These are phyloP conservation scores for Clarias platycephalus DNA, from an alignment of 2,797 vertebrate species.

Conservation along the genomic window DNA sequence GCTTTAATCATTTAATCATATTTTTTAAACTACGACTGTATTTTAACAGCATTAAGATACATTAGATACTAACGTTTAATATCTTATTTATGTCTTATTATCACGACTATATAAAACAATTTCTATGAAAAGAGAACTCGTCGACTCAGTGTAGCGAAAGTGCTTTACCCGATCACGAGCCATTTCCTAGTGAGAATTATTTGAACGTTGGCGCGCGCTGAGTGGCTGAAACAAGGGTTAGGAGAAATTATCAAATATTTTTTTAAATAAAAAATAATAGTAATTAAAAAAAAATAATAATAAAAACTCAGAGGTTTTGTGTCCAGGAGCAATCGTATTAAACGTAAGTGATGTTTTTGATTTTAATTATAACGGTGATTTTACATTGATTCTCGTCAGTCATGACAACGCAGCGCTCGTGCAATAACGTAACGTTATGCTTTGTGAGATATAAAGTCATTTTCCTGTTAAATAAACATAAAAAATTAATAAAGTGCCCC, in stretches of 20 bases:
- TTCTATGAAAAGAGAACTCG: not conserved
- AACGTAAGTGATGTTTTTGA: not conserved
- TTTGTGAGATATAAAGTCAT: not conserved
- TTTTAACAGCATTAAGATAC: not conserved
- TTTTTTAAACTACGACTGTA: not conserved
- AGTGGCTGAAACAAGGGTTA: not conserved
- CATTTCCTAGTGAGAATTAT: not conserved
- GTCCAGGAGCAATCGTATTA: not conserved
- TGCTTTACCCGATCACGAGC: not conserved
- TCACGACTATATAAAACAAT: not conserved
- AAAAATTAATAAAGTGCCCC: not conserved
- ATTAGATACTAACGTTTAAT: not conserved
- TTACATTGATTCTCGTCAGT: not conserved
- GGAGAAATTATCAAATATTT: too few relatives aligned
- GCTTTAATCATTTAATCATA: not conserved
- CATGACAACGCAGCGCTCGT: not conserved
- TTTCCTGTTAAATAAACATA: not conserved
- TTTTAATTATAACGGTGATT: not conserved
- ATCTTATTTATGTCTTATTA: not conserved
- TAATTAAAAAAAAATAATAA: not conserved
- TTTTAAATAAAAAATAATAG: not conserved
- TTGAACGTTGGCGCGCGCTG: conserved; percentile 29
- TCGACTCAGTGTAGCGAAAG: not conserved
- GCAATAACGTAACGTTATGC: not conserved
- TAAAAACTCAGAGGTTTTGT: not conserved